phyloP scores from a whole-genome alignment of 2,888 invertebrate species.

The Phasia obesa region DNA sequence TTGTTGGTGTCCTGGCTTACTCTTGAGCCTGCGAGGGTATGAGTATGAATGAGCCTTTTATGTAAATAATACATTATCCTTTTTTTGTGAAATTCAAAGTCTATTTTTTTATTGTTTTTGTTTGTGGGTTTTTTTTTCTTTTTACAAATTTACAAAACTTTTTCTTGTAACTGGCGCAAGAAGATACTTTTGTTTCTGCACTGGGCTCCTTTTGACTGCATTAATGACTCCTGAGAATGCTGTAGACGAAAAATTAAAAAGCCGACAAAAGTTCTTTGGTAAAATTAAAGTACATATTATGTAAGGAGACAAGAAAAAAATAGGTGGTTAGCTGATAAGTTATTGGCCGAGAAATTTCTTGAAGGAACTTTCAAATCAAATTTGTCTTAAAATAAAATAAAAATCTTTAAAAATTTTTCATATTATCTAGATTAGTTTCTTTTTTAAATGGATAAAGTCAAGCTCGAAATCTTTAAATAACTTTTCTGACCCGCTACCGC shows the following conservation, averaged over 20 bases:
- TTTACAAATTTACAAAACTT: conserved; percentile 20
- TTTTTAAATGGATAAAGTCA: too few species aligned
- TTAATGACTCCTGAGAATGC: conserved; percentile 62
- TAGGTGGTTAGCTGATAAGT: conserved; percentile 5
- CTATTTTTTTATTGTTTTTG: conserved; percentile 4
- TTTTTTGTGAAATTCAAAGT: conserved; percentile 38
- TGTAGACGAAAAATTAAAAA: conserved; percentile 24
- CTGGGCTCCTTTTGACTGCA: conserved; percentile 29
- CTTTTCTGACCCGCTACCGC: too few species aligned
- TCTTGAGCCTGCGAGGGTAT: neutral
- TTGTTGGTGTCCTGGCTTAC: neutral
- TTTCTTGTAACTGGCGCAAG: conserved; percentile 29
- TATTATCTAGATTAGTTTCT: too few species aligned
- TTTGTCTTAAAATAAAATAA: too few species aligned
- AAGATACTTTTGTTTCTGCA: conserved; percentile 32
- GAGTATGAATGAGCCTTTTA: conserved; percentile 4
- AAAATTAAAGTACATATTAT: conserved; percentile 14
- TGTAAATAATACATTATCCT: conserved; percentile 49
- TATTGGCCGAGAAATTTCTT: too few species aligned
- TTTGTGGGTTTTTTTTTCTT: too few species aligned
- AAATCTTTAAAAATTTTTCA: too few species aligned
- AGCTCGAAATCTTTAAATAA: too few species aligned
- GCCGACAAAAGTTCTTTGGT: conserved; percentile 38
- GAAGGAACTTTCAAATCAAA: too few species aligned
- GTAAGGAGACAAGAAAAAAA: neutral